Conservation (phyloP, 2,888 invertebrate genomes). For the Galerucella calmariensis region DNA sequence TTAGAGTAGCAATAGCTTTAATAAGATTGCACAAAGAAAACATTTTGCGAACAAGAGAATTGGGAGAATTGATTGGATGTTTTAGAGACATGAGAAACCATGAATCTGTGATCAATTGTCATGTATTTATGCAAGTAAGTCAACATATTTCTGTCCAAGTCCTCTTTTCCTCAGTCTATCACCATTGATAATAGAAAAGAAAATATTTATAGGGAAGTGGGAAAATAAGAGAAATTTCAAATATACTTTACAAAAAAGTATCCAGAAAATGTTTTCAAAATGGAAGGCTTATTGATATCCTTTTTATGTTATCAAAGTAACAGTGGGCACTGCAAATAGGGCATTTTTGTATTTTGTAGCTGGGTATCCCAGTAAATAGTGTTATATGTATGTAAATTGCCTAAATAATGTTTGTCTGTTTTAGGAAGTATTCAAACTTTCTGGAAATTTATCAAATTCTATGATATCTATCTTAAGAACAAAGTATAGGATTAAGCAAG, state of each 20-base stretch:
- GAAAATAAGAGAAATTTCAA: too few relatives aligned
- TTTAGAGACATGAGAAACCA: conserved; percentile 86
- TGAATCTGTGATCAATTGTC: conserved; percentile 84
- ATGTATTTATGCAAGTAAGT: conserved; percentile 86
- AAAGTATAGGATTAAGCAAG: conserved; percentile 57
- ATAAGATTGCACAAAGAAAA: conserved; percentile 78
- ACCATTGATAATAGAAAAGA: conserved; percentile 2
- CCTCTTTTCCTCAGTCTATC: neutral
- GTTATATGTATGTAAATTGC: neutral
- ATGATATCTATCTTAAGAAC: conserved; percentile 73
- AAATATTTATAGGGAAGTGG: neutral
- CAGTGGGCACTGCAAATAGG: too few relatives aligned
- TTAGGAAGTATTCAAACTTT: conserved; percentile 84
- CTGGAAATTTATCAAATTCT: conserved; percentile 78
- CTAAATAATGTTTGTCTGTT: conserved; percentile 58
- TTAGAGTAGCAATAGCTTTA: conserved; percentile 87
- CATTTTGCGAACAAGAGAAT: conserved; percentile 82
- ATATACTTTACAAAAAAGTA: too few relatives aligned
- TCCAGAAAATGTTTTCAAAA: too few relatives aligned
- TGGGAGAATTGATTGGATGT: conserved; percentile 82
- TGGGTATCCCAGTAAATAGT: neutral
- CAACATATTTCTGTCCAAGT: conserved; percentile 3
- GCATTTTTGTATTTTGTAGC: neutral
- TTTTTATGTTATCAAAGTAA: too few relatives aligned
- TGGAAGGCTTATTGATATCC: too few relatives aligned